Percentiles rank a stretch among this genome's conserved stretches.
Conservation (phyloP, 2,888 invertebrate genomes). For the Ferdinandea cuprea region DNA sequence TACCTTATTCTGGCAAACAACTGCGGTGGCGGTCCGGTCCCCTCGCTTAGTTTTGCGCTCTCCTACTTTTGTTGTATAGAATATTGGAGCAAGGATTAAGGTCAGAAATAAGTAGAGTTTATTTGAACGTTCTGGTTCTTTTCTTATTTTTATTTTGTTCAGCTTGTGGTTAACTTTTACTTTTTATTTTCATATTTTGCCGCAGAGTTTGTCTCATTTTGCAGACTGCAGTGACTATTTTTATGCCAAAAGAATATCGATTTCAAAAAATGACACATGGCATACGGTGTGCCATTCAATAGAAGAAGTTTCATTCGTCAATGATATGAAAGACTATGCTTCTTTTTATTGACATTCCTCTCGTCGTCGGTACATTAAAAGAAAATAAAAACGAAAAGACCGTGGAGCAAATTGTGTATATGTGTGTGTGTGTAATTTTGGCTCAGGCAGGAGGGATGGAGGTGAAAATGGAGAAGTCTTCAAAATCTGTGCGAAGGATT, state of each 20-base stretch:
- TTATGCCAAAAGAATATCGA: constrained; percentile 60
- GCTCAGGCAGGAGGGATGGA: background rate
- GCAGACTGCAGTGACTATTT: constrained; percentile 37
- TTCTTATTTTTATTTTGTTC: constrained; percentile 9
- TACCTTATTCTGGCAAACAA: constrained; percentile 38
- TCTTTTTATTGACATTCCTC: constrained; percentile 16
- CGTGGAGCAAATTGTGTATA: constrained; percentile 23
- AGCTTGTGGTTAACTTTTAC: constrained; percentile 56
- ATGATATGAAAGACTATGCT: constrained; percentile 6
- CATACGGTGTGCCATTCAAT: constrained; percentile 14
- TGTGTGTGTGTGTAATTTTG: constrained; percentile 44
- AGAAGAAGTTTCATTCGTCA: constrained; percentile 19
- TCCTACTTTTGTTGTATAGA: constrained; percentile 28
- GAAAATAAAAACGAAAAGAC: constrained; percentile 19
- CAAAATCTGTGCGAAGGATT: constrained; percentile 33
- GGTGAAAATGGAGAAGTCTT: too few relatives aligned
- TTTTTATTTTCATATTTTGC: constrained; percentile 46
- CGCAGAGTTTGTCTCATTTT: constrained; percentile 56
- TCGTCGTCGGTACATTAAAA: constrained; percentile 11
- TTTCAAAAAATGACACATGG: constrained; percentile 58
- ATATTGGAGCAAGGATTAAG: constrained; percentile 74
- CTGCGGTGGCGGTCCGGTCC: too few relatives aligned
- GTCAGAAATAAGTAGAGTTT: constrained; percentile 69
- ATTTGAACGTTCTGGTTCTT: constrained; percentile 45
- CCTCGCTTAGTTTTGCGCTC: constrained; percentile 10